Evolutionary conservation across 2,113 vertebrate genomes (phyloP), one percentile per base, ranked within the genome.

Genomic region (Leptocoma aspasia): DNA sequence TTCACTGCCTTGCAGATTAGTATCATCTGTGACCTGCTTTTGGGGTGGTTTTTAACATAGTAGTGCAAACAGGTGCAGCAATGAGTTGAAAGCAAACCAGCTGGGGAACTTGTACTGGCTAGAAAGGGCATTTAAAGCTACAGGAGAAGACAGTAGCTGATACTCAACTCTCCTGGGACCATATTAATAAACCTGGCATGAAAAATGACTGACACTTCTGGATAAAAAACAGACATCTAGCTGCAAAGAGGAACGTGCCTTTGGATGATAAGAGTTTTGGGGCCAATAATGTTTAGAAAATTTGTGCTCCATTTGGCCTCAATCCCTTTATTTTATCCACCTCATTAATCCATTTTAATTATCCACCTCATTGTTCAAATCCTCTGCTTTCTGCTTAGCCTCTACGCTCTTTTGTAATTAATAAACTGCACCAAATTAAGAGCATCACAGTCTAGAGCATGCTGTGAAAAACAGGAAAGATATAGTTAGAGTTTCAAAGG

Each of bases 271-370:
- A 37, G 47, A 49, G 23, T 79, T 86, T 87, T 13, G 7, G 27
- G 73, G 45, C 7, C 53, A 64, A 26, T 72, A 61, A 72, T 72
- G 79, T 89, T 91, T 75, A 65, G 70, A 79, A 94, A 92, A 90
- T 49, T 69, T 70, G 68, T 87, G 71, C 80, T 92, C 69, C 45
- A 45, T 92, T 95, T 96, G 95, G 61, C 79, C 50, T 89, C 64
- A 92, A 91, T 95, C 90, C 80, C 63, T 89, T 95, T 91, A 90
- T 96, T 95, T 94, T 93, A 94, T 93, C 71, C 82, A 95, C 61
- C 15, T 97, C 90, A 92, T 96, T 94, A 96, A 96, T 95, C 88
- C 61, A 88, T 97, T 97, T 96, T 92, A 96, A 96, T 96, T 95
- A 95, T 96, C 82, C 37, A 89, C 82, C 19, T 95, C 82, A 84